Percentiles rank a stretch among this genome's conserved stretches.
phyloP scores from a whole-genome alignment of 2,888 invertebrate genomes.

The Hetaerina titia region DNA sequence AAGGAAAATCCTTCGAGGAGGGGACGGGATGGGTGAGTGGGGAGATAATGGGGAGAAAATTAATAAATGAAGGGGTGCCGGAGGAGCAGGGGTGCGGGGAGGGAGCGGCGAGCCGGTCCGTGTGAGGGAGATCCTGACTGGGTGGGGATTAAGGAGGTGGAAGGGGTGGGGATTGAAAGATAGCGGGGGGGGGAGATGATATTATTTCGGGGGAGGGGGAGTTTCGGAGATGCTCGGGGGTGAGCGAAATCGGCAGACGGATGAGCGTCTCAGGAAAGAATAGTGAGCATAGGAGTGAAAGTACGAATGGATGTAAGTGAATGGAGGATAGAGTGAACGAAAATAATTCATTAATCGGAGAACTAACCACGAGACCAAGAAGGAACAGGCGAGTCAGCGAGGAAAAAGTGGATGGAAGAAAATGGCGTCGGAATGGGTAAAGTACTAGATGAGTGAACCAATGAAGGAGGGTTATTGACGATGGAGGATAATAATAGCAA shows the following conservation, averaged over 20 bases:
- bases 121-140: background rate
- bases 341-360: no score
- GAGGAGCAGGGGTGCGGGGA: background rate
- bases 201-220: background rate
- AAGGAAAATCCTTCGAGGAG: background rate
- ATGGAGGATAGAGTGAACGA: no score
- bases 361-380: no score
- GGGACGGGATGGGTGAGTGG: background rate
- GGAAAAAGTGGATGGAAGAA: no score
- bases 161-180: no score
- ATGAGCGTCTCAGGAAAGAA: background rate
- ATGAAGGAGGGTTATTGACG: no score
- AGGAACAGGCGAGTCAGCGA: no score
- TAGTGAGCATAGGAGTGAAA: background rate
- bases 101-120: background rate
- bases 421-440: no score
- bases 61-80: background rate
- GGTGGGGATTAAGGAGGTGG: background rate
- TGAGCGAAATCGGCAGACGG: background rate
- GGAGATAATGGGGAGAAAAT: conserved; percentile 10
- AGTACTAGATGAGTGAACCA: no score
- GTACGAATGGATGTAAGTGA: no score
- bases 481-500: no score
- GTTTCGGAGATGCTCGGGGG: background rate
- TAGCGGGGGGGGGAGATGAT: no score